Evolutionary conservation across 2,797 vertebrate genomes (phyloP).

Genomic region (Eospalax fontanierii): DNA sequence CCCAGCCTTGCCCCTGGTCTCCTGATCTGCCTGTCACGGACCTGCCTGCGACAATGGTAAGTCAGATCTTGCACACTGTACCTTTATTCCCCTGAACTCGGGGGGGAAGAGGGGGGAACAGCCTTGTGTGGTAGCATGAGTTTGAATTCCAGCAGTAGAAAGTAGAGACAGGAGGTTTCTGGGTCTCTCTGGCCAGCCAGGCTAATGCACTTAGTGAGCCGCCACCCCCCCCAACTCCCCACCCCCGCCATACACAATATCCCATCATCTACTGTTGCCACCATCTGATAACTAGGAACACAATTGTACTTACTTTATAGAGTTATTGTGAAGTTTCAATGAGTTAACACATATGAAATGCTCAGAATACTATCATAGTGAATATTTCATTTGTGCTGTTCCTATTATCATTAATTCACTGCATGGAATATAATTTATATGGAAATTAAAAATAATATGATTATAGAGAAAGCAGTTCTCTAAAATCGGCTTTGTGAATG

Average conservation of each 20-base stretch:
- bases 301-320: background rate
- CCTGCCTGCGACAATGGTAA: no score
- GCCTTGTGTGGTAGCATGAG: background rate
- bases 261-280: background rate
- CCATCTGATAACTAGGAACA: background rate
- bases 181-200: background rate
- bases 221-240: background rate
- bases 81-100: no score
- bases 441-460: background rate
- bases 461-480: background rate
- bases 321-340: background rate
- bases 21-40: no score
- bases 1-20: no score
- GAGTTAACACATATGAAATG: background rate
- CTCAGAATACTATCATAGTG: background rate
- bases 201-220: background rate
- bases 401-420: background rate
- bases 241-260: no score
- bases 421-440: conserved; percentile 3
- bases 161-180: background rate
- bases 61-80: no score
- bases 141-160: background rate
- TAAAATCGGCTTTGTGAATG: background rate
- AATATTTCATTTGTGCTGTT: background rate
- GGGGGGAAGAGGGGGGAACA: no score